Base-by-base conservation (phyloP, 2,888 invertebrate species). In the Rotaria sp. region DNA sequence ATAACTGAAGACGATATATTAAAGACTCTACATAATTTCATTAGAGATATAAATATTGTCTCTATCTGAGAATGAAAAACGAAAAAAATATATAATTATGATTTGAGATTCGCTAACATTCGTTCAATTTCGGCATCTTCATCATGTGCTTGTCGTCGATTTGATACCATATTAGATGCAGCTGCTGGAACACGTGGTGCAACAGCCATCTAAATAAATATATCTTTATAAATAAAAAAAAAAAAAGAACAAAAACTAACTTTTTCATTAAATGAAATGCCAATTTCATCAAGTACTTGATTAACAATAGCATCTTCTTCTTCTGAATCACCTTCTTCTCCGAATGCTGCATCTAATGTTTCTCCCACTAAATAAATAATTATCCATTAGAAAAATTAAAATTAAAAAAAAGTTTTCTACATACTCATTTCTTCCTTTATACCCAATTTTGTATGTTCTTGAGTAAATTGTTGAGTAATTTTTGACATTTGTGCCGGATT, bases 351-450 rank as follows among this genome's bases (percentile, higher is more conserved):
- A 91, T 96, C 96, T 88, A 96, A 92, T 0, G 95, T 94, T 87
- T 96, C 96, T 92, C 95, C 95, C 90, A 96, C 95, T 95, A 90
- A 80, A 92, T 91, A 87, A 85, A 84, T 74, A 3, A 5, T 30
- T 30, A 0, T 67, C 1, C 11, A 35, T 67, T 38, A 30, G 41
- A 67, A 74, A 52, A 5, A 30, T 8, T 30, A n/a, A 24, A 30
- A 45, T 50, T 24, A 13, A 24, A 24, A 21, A 15, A 48, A 48
- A 15, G 48, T 48, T 52, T 24, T 52, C 4, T 59, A 92, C 94
- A 92, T 92, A 95, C 95, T 95, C 94, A 96, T 95, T 92, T 97
- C 96, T 92, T 96, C 96, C 0, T 95, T 95, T 95, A 97, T 96
- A 89, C 95, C 96, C 95, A 96, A 95, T 90, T 94, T 95, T 91